Evolutionary conservation across 2,797 vertebrate genomes (phyloP), one percentile per base, ranked within the genome.

Genomic region (Ataeniobius toweri): DNA sequence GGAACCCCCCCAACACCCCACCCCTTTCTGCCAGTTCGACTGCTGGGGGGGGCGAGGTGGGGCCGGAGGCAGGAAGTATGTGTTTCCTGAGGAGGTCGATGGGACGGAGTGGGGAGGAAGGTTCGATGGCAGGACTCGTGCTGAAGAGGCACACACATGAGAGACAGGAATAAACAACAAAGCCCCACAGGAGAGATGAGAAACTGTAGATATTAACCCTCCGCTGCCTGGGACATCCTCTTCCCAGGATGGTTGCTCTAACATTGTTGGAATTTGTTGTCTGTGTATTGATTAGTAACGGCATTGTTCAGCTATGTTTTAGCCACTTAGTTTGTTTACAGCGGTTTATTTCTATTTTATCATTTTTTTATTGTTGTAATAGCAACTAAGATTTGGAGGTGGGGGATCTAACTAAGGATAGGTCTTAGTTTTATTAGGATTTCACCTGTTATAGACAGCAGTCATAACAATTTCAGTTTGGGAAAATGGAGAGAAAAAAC

Each of bases 161-260:
- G 89, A 90, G 85, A 89, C 91, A 92, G 93, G 92, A 95, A 95
- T 95, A 95, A 95, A 96, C 94, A 95, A 93, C 77, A 61, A 65
- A 88, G 89, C 79, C 83, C 83, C 87, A 86, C 85, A 86, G 83
- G 92, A 92, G 91, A 75, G 82, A 81, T 72, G 22, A 74, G 58
- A 89, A 79, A 77, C 81, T 36, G 77, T 59, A 55, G 76, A 48
- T 53, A 76, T 90, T 80, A 92, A 92, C 88, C 78, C 82, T 85
- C 50, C 28, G 68, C 75, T 88, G 80, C 14, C 76, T 20, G 3
- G 46, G 1, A 63, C n/a, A 9, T 74, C 67, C 73, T n/a, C 63
- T 69, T n/a, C 8, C 51, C 63, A 10, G 13, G 7, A 68, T 4
- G 26, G 14, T 65, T 22, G 1, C 31, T 41, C 2, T 12, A 56